Percentiles rank a stretch among this genome's conserved stretches.
phyloP scores from a whole-genome alignment of 2,797 vertebrate genomes.

The Perodicticus potto region DNA sequence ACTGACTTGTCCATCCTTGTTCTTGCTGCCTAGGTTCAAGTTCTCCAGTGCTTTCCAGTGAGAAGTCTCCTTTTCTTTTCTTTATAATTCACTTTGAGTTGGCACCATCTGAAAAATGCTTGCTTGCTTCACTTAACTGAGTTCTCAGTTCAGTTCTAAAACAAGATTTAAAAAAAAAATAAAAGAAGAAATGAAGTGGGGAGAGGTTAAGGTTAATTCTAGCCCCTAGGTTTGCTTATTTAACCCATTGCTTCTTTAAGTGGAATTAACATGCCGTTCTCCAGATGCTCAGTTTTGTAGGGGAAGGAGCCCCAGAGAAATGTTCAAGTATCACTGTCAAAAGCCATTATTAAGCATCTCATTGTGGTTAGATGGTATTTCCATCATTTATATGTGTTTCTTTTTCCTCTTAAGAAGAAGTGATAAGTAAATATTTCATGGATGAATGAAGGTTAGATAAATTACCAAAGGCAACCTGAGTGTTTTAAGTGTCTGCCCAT shows the following conservation, averaged over 20 bases:
- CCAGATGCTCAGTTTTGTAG: background rate
- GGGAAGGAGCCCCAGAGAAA: background rate
- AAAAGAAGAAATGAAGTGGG: background rate
- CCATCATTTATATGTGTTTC: background rate
- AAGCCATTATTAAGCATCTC: background rate
- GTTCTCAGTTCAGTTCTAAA: background rate
- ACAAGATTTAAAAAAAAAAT: background rate
- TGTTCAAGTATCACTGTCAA: background rate
- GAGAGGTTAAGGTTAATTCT: conserved; percentile 5
- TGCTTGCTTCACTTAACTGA: conserved; percentile 31
- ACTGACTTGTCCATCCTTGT: background rate
- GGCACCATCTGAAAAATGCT: conserved; percentile 7
- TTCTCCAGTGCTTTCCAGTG: background rate
- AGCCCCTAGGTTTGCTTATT: background rate
- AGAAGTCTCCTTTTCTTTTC: background rate
- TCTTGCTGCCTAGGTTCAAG: background rate
- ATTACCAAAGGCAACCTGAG: conserved; percentile 14
- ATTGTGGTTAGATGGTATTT: background rate
- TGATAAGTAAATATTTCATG: conserved; percentile 62
- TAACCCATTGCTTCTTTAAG: background rate
- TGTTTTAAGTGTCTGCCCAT: background rate
- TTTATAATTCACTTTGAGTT: background rate
- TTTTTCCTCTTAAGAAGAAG: background rate
- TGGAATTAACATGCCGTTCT: background rate
- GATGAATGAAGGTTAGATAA: conserved; percentile 38